A percentile compares a stretch with the other conserved stretches of the same genome.
These are phyloP conservation scores for Diorhabda carinulata DNA, from an alignment of 1,140 invertebrate species.

Conservation along the genomic window DNA sequence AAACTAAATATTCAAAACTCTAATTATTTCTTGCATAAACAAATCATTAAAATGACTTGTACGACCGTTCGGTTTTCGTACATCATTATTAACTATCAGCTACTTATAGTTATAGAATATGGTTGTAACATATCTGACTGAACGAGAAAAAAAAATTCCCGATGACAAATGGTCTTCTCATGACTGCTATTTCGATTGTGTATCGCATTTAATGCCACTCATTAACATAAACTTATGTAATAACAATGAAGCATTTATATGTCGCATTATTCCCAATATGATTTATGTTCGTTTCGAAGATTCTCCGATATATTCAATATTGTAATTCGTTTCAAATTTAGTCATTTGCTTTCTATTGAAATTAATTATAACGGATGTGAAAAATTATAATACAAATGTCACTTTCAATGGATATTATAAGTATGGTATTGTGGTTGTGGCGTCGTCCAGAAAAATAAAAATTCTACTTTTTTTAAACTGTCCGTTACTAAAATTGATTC, in stretches of 20 bases:
- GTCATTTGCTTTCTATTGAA: constrained; percentile 18
- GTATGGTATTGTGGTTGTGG: constrained; percentile 6
- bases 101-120: neutral
- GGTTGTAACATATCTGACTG: constrained; percentile 1
- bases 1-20: too few relatives aligned
- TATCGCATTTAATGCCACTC: constrained; percentile 25
- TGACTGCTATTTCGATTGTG: constrained; percentile 31
- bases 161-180: constrained; percentile 30
- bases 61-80: neutral
- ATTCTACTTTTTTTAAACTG: neutral
- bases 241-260: constrained; percentile 34
- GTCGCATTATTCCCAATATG: constrained; percentile 28
- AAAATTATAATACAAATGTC: constrained; percentile 12
- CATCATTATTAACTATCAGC: neutral
- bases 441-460: neutral
- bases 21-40: too few relatives aligned
- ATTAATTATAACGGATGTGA: constrained; percentile 20
- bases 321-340: constrained; percentile 9
- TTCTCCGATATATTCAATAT: constrained; percentile 20
- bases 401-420: constrained; percentile 13
- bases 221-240: constrained; percentile 36
- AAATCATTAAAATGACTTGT: too few relatives aligned
- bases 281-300: constrained; percentile 29
- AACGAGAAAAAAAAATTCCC: constrained; percentile 3
- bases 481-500: neutral